These are phyloP conservation scores for Tachycineta bicolor DNA, from an alignment of 2,113 vertebrate genomes.

Conservation along the genomic window DNA sequence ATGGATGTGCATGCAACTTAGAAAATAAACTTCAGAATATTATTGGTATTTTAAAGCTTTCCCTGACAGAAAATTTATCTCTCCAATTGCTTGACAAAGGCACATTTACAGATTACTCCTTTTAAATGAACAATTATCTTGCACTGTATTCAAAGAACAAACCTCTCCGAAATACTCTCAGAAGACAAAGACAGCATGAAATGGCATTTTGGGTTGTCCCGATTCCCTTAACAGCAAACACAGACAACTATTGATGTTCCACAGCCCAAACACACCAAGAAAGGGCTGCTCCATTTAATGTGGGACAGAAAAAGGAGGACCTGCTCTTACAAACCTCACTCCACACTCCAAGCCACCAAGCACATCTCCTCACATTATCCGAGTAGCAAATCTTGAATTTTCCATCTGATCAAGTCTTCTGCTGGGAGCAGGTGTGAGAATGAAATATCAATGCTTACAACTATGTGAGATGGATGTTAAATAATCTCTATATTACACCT, in stretches of 20 bases:
- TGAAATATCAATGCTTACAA: background rate
- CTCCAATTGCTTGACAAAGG: background rate
- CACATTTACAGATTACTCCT: background rate
- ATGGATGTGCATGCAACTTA: constrained; percentile 48
- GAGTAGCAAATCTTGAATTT: background rate
- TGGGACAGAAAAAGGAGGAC: background rate
- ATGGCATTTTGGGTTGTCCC: background rate
- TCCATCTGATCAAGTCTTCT: background rate
- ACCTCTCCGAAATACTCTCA: background rate
- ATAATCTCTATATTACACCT: background rate
- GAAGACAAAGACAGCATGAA: background rate
- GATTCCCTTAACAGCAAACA: background rate
- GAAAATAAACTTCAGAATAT: constrained; percentile 52
- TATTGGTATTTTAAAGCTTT: constrained; percentile 23
- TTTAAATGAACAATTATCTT: background rate
- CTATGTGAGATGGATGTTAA: background rate
- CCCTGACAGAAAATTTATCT: background rate
- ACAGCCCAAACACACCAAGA: background rate
- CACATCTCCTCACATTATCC: background rate
- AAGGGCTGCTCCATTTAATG: background rate
- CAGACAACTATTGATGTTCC: background rate
- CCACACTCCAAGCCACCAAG: background rate
- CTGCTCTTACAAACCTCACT: background rate
- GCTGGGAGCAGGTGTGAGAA: background rate
- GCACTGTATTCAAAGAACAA: background rate